phyloP scores from a whole-genome alignment of 1,140 invertebrate species.

The Catajapyx aquilonaris region DNA sequence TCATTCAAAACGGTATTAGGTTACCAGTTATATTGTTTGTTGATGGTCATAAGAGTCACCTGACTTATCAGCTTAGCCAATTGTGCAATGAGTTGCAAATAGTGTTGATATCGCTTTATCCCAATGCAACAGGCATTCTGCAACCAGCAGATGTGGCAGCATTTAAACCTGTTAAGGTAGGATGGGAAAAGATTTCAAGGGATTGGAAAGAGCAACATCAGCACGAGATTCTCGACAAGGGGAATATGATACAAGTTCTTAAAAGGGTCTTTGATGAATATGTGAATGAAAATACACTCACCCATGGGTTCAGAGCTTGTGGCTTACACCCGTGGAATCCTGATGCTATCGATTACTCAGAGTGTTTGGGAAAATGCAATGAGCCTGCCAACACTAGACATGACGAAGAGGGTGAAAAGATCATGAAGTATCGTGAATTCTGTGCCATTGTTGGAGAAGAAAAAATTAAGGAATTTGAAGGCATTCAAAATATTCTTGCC shows the following conservation, averaged over 20 bases:
- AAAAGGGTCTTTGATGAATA: background rate
- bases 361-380: too few relatives aligned
- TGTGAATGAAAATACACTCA: background rate
- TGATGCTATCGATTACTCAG: background rate
- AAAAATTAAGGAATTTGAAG: too few relatives aligned
- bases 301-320: background rate
- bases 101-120: constrained; percentile 18
- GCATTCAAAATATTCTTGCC: too few relatives aligned
- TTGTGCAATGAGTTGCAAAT: constrained; percentile 21
- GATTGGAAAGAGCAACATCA: background rate
- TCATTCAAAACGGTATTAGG: background rate
- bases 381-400: too few relatives aligned
- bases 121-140: constrained; percentile 21
- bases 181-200: constrained; percentile 15
- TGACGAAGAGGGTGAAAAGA: too few relatives aligned
- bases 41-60: constrained; percentile 9
- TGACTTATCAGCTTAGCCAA: constrained; percentile 16
- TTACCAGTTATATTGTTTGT: background rate
- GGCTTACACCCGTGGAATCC: background rate
- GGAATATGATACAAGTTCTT: background rate
- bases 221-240: background rate
- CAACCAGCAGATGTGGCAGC: constrained; percentile 21
- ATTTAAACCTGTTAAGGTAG: constrained; percentile 17
- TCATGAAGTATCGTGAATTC: too few relatives aligned
- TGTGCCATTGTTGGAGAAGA: too few relatives aligned